Conservation (phyloP, 2,797 vertebrate species). For the Margarornis squamiger region DNA sequence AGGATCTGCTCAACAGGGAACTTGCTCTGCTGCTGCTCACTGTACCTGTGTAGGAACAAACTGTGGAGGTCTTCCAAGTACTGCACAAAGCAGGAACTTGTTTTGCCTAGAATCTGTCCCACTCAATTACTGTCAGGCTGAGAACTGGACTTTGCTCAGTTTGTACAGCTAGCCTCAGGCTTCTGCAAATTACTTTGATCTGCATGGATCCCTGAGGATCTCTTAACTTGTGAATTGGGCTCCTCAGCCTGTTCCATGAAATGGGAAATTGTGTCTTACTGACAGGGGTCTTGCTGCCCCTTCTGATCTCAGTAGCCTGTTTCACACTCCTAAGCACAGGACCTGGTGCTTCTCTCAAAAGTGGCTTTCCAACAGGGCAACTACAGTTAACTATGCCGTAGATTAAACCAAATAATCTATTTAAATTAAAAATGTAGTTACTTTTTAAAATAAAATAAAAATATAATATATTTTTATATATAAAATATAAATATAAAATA, state of each 20-base stretch:
- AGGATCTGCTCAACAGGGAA: background rate
- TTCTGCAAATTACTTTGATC: constrained; percentile 28
- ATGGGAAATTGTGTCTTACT: background rate
- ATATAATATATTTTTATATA: too few relatives aligned
- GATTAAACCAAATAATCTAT: background rate
- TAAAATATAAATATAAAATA: too few relatives aligned
- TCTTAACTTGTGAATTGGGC: background rate
- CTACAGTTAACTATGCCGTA: background rate
- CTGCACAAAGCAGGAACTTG: background rate
- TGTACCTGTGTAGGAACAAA: background rate
- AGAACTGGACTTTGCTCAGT: constrained; percentile 19
- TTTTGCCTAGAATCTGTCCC: constrained; percentile 38
- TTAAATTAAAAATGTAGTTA: background rate
- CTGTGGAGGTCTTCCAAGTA: background rate
- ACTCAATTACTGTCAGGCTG: constrained; percentile 8
- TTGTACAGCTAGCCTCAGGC: constrained; percentile 38
- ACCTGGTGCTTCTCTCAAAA: background rate
- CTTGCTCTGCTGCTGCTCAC: background rate
- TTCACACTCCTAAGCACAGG: background rate
- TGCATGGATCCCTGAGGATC: constrained; percentile 2
- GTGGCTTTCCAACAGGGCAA: background rate
- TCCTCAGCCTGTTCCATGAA: background rate
- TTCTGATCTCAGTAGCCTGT: background rate
- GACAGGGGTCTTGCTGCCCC: background rate
- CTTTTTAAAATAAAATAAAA: too few relatives aligned